Evolutionary conservation across 2,113 vertebrate genomes (phyloP).

Genomic region (Callospermophilus lateralis): DNA sequence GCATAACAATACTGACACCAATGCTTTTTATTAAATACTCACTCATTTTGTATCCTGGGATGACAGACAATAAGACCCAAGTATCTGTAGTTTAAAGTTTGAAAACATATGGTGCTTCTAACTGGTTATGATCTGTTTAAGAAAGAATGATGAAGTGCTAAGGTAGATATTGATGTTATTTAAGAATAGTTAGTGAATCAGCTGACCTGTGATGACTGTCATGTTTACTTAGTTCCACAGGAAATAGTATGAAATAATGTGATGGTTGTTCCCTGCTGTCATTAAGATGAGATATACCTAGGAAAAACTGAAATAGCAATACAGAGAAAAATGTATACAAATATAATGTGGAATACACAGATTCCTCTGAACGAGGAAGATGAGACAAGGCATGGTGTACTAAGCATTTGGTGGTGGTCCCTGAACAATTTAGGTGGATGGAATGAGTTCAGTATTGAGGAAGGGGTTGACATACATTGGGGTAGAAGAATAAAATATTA

Average conservation of each 20-base stretch:
- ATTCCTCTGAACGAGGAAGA: not conserved
- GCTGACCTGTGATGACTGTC: not conserved
- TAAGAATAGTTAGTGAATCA: not conserved
- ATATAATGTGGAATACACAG: not conserved
- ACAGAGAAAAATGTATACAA: too few relatives aligned
- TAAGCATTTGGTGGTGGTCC: not conserved
- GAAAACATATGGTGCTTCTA: not conserved
- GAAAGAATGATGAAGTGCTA: not conserved
- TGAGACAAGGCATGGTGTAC: not conserved
- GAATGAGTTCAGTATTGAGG: not conserved
- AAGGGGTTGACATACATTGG: not conserved
- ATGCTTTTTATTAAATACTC: not conserved
- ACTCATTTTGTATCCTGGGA: not conserved
- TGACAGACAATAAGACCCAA: not conserved
- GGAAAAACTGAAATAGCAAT: not conserved
- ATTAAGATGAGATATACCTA: not conserved
- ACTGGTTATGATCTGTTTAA: not conserved
- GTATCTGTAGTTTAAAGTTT: slow-evolving; percentile 18
- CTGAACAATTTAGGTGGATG: not conserved
- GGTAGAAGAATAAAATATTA: slow-evolving; percentile 40
- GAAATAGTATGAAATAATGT: not conserved
- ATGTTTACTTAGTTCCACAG: not conserved
- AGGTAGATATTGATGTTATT: not conserved
- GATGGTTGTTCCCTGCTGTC: not conserved
- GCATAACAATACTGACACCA: not conserved